Evolutionary conservation across 2,113 vertebrate genomes (phyloP).

Genomic region (Crotalus helleri): DNA sequence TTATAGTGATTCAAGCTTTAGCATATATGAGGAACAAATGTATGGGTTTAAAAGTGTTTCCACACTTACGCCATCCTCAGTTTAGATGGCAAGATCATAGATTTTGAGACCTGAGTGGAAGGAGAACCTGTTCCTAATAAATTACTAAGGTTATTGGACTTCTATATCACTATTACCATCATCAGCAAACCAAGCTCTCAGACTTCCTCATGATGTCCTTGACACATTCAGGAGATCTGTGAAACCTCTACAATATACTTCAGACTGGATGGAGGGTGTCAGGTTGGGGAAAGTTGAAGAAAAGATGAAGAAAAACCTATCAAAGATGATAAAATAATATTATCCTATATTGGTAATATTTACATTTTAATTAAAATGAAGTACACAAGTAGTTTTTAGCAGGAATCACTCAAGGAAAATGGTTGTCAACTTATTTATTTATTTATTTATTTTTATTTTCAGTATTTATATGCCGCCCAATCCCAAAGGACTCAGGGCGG

Average conservation of each 20-base stretch:
- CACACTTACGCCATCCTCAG: neutral
- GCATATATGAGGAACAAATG: neutral
- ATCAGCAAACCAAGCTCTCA: neutral
- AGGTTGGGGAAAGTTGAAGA: neutral
- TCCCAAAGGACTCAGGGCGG: too few relatives aligned
- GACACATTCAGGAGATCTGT: neutral
- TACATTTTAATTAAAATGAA: neutral
- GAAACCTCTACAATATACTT: neutral
- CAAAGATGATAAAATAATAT: neutral
- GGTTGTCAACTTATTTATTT: neutral
- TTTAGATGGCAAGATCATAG: too few relatives aligned
- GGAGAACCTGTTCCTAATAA: constrained; percentile 1
- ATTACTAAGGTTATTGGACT: neutral
- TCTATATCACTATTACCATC: fast-evolving
- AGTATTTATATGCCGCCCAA: too few relatives aligned
- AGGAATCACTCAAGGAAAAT: neutral
- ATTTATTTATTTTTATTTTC: too few relatives aligned
- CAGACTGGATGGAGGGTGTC: neutral
- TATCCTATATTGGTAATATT: neutral
- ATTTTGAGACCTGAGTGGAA: neutral
- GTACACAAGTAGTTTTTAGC: neutral
- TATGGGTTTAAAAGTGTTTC: neutral
- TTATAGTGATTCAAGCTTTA: neutral
- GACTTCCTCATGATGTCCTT: neutral
- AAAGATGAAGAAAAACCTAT: neutral